phyloP scores from a whole-genome alignment of 53 echinoderm and acorn worm species.

The Zoroaster sp. region DNA sequence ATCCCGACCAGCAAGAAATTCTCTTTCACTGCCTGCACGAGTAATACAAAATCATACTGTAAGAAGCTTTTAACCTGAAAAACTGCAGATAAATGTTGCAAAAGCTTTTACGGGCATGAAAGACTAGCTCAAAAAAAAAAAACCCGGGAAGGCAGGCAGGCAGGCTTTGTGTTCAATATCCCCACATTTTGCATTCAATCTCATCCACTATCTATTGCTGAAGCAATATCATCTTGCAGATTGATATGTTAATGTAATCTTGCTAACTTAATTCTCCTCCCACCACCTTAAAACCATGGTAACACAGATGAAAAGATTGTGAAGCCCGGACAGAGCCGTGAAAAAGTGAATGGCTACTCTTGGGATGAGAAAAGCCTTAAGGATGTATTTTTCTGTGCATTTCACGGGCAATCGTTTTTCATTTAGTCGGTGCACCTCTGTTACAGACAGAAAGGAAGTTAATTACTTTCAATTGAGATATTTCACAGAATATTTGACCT shows the following conservation, averaged over 20 bases:
- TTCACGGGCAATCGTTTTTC: neutral
- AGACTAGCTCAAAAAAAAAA: neutral
- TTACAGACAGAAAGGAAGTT: too few relatives aligned
- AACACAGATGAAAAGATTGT: neutral
- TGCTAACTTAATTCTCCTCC: slow-evolving; percentile 5
- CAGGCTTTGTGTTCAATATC: neutral
- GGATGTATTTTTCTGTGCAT: neutral
- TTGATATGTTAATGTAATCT: neutral
- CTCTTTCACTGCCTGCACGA: too few relatives aligned
- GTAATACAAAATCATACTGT: neutral
- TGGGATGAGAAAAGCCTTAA: neutral
- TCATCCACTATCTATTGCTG: too few relatives aligned
- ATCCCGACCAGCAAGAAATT: too few relatives aligned
- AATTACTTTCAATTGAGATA: too few relatives aligned
- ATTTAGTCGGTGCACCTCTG: too few relatives aligned
- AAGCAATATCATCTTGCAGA: neutral
- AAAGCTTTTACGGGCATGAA: slow-evolving; percentile 20
- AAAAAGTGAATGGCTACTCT: neutral
- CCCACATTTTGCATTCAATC: too few relatives aligned
- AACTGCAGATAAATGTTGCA: neutral
- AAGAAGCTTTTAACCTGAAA: neutral
- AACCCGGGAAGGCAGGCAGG: neutral
- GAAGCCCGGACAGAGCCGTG: neutral
- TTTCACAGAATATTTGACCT: too few relatives aligned
- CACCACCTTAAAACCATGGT: neutral